These are phyloP conservation scores for Cancer borealis DNA, from an alignment of 2,888 invertebrate species.

Conservation along the genomic window DNA sequence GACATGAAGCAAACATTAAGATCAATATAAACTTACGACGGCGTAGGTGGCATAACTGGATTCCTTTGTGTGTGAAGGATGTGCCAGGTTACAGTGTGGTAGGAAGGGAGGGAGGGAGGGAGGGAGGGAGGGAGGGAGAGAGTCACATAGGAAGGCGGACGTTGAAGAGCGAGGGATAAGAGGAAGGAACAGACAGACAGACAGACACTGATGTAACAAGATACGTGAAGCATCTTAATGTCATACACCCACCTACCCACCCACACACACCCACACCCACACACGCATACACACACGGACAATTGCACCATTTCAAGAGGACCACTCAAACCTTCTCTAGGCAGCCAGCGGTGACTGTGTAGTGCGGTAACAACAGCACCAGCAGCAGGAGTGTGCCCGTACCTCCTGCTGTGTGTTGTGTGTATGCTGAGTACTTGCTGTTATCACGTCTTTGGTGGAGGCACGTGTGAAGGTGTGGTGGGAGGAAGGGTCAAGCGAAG, in stretches of 20 bases:
- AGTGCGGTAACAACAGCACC: not conserved
- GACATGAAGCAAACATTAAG: not conserved
- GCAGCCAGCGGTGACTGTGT: not conserved
- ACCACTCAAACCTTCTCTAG: not conserved
- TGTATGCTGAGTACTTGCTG: too few species aligned
- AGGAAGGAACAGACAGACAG: not conserved
- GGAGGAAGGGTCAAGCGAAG: too few species aligned
- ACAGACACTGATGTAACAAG: not conserved
- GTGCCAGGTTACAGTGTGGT: too few species aligned
- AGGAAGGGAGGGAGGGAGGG: not conserved
- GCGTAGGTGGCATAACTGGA: not conserved
- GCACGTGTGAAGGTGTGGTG: too few species aligned
- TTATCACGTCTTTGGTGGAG: too few species aligned
- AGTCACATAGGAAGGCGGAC: not conserved
- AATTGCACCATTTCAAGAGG: conserved; percentile 6
- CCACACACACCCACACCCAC: conserved; percentile 20
- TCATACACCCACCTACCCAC: not conserved
- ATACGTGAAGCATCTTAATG: not conserved
- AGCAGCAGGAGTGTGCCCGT: not conserved
- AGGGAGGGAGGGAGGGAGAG: not conserved
- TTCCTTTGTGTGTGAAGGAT: not conserved
- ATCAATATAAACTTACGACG: not conserved
- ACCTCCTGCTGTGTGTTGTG: not conserved
- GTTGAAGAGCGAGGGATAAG: not conserved
- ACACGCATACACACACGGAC: not conserved